A percentile compares a stretch with the other conserved stretches of the same genome.
phyloP scores from a whole-genome alignment of 2,113 vertebrate genomes.

The Siniperca knerii region DNA sequence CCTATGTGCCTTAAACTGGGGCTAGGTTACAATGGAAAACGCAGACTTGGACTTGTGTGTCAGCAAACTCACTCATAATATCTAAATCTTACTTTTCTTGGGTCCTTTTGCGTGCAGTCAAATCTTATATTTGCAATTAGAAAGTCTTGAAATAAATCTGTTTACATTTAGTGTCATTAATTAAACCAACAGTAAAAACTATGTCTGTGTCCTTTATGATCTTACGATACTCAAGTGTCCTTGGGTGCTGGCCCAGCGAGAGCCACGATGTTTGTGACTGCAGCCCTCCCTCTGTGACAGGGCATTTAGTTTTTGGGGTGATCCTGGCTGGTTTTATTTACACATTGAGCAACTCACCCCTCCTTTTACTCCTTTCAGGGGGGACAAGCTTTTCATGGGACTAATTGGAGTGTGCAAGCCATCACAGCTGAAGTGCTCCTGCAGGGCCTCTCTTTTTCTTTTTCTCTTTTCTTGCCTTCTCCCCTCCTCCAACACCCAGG shows the following conservation, averaged over 20 bases:
- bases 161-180: neutral
- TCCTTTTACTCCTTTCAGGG: constrained; percentile 54
- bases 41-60: constrained; percentile 3
- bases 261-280: constrained; percentile 9
- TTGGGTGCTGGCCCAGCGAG: constrained; percentile 15
- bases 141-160: neutral
- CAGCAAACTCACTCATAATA: constrained; percentile 26
- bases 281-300: constrained; percentile 23
- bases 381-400: constrained; percentile 78
- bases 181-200: constrained; percentile 18
- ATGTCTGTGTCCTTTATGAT: neutral
- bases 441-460: constrained; percentile 68
- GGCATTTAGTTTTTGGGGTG: constrained; percentile 60
- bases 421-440: constrained; percentile 80
- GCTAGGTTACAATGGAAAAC: constrained; percentile 21
- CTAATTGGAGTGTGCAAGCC: constrained; percentile 85
- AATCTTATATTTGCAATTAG: constrained; percentile 1
- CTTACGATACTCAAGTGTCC: neutral
- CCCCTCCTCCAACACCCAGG: constrained; percentile 73
- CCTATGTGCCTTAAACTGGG: constrained; percentile 14
- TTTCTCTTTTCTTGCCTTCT: constrained; percentile 56
- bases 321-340: constrained; percentile 61
- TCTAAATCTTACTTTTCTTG: constrained; percentile 25
- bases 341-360: constrained; percentile 40
- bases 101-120: neutral